Base-by-base conservation (phyloP, 2,113 vertebrate species). In the Todiramphus saurophagus region DNA sequence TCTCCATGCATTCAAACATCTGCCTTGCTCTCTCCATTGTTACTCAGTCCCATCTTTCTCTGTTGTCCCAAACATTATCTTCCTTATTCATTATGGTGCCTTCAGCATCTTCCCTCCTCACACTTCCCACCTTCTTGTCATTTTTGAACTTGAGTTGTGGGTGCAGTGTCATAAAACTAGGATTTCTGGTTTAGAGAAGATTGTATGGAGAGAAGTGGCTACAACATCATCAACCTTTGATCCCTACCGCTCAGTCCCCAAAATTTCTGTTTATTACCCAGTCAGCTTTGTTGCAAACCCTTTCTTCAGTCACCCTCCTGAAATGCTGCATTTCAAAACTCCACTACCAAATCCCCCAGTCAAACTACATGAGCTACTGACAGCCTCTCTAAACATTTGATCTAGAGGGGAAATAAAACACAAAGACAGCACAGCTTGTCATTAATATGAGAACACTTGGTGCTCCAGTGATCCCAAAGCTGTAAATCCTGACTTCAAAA, bases 391-490 rank as follows among this genome's bases (percentile, higher is more conserved):
- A 58, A 86, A 80, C 51, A 11, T 70, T 81, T 81, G 83, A 41
- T 67, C 62, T 55, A 33, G 67, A 81, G 16, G 25, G 46, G n/a
- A 59, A 89, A 89, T 44, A 67, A 77, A 90, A 11, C 33, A 75
- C 28, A 68, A 87, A 63, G 63, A 16, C 30, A 77, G 41, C 50
- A 43, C 44, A 83, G 25, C 46, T 89, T 91, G 76, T 13, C 16
- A 1, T 48, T 74, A 72, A 70, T 35, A 81, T 0, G 0, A 77
- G 77, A 86, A 60, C 23, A 55, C 13, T 37, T 9, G 1, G 2
- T 50, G 63, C 37, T 62, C 59, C 87, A 73, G n/a, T 12, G 2
- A 79, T 33, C 46, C 23, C 82, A 79, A 72, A 82, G 50, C 4
- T 5, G 43, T 33, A 68, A 75, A 85, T 37, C 37, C 62, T 43